phyloP scores from a whole-genome alignment of 2,113 vertebrate species.

The Centropus unirufus region DNA sequence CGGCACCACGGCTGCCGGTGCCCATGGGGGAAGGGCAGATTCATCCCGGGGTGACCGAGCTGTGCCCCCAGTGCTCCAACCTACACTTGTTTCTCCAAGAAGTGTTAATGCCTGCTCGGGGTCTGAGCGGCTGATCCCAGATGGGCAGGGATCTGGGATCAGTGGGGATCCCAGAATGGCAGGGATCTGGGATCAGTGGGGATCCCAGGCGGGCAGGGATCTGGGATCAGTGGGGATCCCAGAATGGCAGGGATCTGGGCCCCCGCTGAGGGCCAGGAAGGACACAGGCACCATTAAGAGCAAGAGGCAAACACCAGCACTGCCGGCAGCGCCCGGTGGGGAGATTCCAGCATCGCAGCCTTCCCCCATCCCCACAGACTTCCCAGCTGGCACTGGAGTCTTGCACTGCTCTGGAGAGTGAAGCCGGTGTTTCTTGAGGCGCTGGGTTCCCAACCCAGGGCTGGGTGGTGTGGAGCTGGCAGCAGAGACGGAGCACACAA shows the following conservation, averaged over 20 bases:
- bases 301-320: no score
- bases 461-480: accelerated
- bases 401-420: not conserved
- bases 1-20: not conserved
- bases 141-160: no score
- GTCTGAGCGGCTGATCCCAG: no score
- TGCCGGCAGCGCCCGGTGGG: no score
- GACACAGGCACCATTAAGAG: no score
- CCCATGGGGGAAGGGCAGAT: not conserved
- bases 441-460: not conserved
- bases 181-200: no score
- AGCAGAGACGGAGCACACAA: not conserved
- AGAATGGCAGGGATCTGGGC: no score
- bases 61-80: accelerated
- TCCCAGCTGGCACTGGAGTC: not conserved
- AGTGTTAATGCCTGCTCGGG: no score
- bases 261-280: no score
- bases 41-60: not conserved
- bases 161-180: no score
- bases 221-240: no score
- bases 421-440: not conserved
- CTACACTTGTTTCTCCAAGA: not conserved
- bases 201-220: no score
- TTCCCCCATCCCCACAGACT: not conserved
- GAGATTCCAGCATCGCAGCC: not conserved